phyloP scores from a whole-genome alignment of 2,797 vertebrate genomes.

The Prionace glauca region DNA sequence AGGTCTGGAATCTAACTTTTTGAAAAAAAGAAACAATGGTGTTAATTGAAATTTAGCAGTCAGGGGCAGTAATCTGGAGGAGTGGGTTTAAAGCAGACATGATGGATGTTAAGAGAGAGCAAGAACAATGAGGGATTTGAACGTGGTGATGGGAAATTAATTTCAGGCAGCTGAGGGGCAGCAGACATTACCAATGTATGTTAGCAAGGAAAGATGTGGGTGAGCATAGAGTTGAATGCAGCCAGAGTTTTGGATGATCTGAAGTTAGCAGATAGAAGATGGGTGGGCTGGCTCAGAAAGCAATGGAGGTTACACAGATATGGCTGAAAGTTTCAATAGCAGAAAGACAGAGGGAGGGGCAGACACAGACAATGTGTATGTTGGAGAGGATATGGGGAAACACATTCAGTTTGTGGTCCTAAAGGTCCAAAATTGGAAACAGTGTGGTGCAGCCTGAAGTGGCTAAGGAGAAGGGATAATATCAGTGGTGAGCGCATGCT shows the following conservation, averaged over 20 bases:
- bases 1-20: neutral
- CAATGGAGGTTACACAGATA: neutral
- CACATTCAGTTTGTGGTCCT: neutral
- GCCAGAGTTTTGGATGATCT: neutral
- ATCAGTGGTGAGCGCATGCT: neutral
- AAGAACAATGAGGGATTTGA: neutral
- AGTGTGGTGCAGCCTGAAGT: neutral
- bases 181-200: neutral
- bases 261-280: neutral
- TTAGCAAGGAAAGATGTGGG: neutral
- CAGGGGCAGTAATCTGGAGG: neutral
- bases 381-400: neutral
- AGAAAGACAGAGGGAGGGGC: neutral
- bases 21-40: neutral
- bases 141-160: neutral
- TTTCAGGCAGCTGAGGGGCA: neutral
- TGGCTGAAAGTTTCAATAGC: neutral
- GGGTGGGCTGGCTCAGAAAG: neutral
- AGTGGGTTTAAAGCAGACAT: neutral
- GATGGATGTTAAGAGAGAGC: neutral
- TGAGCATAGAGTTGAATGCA: neutral
- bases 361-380: neutral
- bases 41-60: neutral
- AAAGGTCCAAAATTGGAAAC: neutral
- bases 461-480: neutral